These are phyloP conservation scores for Montipora efflorescens DNA, from an alignment of 64 coral and sea anemone species.

Conservation along the genomic window DNA sequence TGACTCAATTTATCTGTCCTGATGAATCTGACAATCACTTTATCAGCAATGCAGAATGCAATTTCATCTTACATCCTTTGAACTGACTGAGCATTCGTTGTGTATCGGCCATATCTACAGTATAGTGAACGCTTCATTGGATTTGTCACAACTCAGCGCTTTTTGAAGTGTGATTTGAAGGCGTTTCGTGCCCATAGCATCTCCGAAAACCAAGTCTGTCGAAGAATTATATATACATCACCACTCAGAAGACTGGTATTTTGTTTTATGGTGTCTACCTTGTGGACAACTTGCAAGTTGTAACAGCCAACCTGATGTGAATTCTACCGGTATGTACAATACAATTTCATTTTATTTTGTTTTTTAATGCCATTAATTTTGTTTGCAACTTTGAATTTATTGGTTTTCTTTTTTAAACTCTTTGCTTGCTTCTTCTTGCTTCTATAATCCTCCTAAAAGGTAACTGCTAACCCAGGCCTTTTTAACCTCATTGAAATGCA, in stretches of 20 bases:
- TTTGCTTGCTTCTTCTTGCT: background rate
- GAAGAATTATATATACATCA: background rate
- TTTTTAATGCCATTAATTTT: background rate
- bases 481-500: background rate
- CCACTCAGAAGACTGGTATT: background rate
- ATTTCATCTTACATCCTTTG: too few species aligned
- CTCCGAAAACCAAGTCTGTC: background rate
- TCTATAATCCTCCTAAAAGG: background rate
- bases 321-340: conserved; percentile 31
- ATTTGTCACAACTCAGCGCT: background rate
- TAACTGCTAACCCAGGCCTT: background rate
- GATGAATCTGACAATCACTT: background rate
- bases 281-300: conserved; percentile 1
- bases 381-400: background rate
- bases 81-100: background rate
- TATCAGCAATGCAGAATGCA: background rate
- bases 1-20: background rate
- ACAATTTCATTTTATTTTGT: conserved; percentile 19
- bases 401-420: background rate
- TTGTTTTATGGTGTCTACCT: conserved; percentile 1
- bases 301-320: conserved; percentile 1
- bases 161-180: background rate
- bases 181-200: background rate
- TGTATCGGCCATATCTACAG: too few species aligned
- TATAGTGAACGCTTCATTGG: background rate